Evolutionary conservation across 2,888 invertebrate genomes (phyloP).

Genomic region (Harmothoe impar): DNA sequence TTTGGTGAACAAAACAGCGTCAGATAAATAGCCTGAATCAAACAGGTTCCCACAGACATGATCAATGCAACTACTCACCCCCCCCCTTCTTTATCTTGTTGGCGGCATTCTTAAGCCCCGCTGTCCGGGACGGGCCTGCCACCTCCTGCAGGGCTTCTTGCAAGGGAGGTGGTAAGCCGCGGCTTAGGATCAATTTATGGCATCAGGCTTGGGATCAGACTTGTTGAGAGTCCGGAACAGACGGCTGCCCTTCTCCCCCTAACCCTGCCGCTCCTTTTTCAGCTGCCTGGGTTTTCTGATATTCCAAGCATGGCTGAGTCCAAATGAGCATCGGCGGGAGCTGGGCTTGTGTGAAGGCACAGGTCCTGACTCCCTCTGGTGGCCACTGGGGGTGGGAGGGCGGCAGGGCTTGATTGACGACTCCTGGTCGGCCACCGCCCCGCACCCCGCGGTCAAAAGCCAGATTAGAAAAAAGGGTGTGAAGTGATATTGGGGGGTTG

Average conservation of each 20-base stretch:
- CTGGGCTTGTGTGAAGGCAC: background rate
- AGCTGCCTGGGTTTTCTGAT: background rate
- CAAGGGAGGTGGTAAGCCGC: slow-evolving; percentile 6
- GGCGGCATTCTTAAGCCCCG: background rate
- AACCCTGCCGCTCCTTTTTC: slow-evolving; percentile 5
- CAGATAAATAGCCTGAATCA: slow-evolving; percentile 38
- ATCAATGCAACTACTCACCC: slow-evolving; percentile 5
- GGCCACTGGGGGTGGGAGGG: background rate
- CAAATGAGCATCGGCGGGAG: slow-evolving; percentile 17
- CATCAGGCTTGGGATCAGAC: slow-evolving; percentile 50
- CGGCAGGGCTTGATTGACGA: slow-evolving; percentile 35
- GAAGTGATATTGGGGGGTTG: slow-evolving; percentile 21
- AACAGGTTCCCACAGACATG: slow-evolving; percentile 35
- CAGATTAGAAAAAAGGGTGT: slow-evolving; percentile 47
- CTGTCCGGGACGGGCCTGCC: background rate
- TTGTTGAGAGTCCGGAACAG: slow-evolving; percentile 50
- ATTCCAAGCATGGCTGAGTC: slow-evolving; percentile 15
- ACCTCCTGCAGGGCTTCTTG: background rate
- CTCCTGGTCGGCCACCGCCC: background rate
- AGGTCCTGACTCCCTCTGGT: background rate
- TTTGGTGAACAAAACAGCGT: background rate
- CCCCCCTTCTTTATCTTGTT: slow-evolving; percentile 12
- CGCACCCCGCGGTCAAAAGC: slow-evolving; percentile 17
- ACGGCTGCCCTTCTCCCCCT: slow-evolving; percentile 14
- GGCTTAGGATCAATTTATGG: slow-evolving; percentile 57